Evolutionary conservation across 2,888 invertebrate genomes (phyloP).

Genomic region (Synanthedon tipuliformis): DNA sequence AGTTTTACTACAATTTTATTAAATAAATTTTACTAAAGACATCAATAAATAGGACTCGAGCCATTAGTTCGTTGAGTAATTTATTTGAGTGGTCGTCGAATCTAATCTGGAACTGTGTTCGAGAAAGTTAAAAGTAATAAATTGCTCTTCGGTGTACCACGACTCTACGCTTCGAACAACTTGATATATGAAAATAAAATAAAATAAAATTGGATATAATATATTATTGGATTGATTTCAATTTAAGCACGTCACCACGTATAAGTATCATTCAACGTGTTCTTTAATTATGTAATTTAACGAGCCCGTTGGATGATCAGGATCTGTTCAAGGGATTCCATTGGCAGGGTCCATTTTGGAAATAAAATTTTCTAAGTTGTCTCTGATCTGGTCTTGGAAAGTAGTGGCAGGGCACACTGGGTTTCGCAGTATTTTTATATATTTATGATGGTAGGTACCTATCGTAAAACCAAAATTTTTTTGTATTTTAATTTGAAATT

Average conservation of each 20-base stretch:
- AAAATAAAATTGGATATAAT: too few relatives aligned
- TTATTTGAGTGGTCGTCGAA: slow-evolving; percentile 6
- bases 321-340: too few relatives aligned
- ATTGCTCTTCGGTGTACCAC: slow-evolving; percentile 35
- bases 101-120: slow-evolving; percentile 20
- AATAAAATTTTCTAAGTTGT: too few relatives aligned
- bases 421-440: too few relatives aligned
- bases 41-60: background rate
- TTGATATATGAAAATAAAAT: background rate
- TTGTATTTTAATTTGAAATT: background rate
- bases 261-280: too few relatives aligned
- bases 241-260: too few relatives aligned
- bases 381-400: too few relatives aligned
- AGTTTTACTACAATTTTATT: background rate
- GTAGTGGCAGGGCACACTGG: too few relatives aligned
- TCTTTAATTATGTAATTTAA: too few relatives aligned
- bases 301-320: too few relatives aligned
- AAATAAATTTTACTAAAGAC: background rate
- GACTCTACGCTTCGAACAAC: slow-evolving; percentile 20
- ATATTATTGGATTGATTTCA: too few relatives aligned
- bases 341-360: too few relatives aligned
- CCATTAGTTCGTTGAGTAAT: slow-evolving; percentile 1
- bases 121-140: slow-evolving; percentile 36
- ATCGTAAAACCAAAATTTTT: background rate
- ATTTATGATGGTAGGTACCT: background rate